These are phyloP conservation scores for Sula dactylatra DNA, from an alignment of 2,113 vertebrate species.

Conservation along the genomic window DNA sequence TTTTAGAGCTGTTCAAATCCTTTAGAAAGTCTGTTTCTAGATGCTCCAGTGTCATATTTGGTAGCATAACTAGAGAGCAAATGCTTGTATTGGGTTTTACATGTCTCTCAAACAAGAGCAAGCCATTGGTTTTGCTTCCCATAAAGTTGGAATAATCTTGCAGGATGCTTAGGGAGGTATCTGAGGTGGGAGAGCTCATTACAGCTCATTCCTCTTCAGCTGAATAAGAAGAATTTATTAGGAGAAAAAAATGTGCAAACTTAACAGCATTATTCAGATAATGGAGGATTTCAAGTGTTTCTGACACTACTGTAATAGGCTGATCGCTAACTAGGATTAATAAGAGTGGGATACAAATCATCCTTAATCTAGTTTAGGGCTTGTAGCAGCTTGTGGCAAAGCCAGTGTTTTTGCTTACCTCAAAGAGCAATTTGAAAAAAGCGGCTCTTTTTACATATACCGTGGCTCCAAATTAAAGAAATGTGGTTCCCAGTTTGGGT, in stretches of 20 bases:
- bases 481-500: neutral
- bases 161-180: neutral
- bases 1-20: neutral
- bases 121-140: neutral
- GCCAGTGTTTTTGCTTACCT: constrained; percentile 21
- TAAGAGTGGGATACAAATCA: constrained; percentile 18
- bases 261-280: constrained; percentile 25
- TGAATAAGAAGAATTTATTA: neutral
- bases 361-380: constrained; percentile 30
- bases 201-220: neutral
- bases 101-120: neutral
- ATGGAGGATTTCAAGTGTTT: constrained; percentile 17
- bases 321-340: constrained; percentile 20
- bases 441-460: neutral
- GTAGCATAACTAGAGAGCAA: neutral
- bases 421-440: constrained; percentile 5
- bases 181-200: neutral
- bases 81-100: neutral
- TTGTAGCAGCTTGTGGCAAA: constrained; percentile 43
- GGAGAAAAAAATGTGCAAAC: constrained; percentile 7
- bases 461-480: neutral
- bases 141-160: neutral
- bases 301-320: neutral
- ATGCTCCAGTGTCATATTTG: neutral
- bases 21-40: neutral